Evolutionary conservation across 1,140 invertebrate genomes (phyloP), one percentile per base, ranked within the genome.

Genomic region (Thaumetopoea pityocampa): DNA sequence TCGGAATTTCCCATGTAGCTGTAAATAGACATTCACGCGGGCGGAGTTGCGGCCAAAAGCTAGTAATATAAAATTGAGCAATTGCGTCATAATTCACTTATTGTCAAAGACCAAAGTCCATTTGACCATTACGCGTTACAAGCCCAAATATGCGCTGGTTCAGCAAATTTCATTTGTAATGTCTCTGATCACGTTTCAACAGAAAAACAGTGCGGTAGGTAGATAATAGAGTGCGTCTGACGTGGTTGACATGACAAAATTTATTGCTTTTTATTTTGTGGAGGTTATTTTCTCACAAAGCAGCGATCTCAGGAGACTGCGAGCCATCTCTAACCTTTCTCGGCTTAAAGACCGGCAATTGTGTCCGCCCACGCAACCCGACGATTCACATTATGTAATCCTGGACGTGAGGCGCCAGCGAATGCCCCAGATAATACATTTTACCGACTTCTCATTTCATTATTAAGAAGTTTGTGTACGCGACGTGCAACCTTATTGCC

Each of bases 351-450:
- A 53, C 53, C 51, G 51, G 60, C 56, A 58, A 61, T 63, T 43
- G 59, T 44, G 50, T 37, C 51, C 60, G 44, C 66, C 66, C 44
- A 67, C 66, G 42, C 54, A 50, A 55, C 30, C 23, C 48, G 35
- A 50, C 37, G 57, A 67, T 73, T 65, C 66, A 67, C n/a, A n/a
- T n/a, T 67, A 57, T 42, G 34, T 28, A 54, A 30, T 43, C 29
- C 44, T 43, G 29, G 47, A 46, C 50, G 37, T 55, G 36, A 46
- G 52, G 32, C 48, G 52, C 51, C 56, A 40, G 29, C 28, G 12
- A 37, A 58, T 20, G 15, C 26, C 16, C 16, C 8, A 38, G 16
- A 38, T 26, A 19, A 11, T 29, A 20, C 7, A 20, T 32, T 30
- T 30, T 41, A 9, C 11, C 17, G 26, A 22, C 24, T 41, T 23